phyloP scores from a whole-genome alignment of 1,140 invertebrate genomes.

The Pemphigus obesinymphae region DNA sequence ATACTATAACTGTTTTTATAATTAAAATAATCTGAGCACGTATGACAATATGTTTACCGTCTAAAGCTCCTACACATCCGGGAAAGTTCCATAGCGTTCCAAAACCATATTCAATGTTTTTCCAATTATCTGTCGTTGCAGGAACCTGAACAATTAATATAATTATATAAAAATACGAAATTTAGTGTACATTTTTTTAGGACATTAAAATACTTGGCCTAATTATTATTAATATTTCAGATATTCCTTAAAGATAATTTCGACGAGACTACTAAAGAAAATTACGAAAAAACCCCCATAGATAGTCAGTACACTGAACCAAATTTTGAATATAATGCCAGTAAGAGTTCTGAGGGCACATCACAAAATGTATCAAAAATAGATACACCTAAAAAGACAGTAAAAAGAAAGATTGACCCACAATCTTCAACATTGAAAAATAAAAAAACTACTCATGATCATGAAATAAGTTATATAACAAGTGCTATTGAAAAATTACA shows the following conservation, averaged over 20 bases:
- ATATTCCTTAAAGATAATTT: no score
- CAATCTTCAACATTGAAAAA: not conserved
- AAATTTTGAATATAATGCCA: not conserved
- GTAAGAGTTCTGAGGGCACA: not conserved
- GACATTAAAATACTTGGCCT: no score
- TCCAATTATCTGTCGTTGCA: not conserved
- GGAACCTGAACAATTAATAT: not conserved
- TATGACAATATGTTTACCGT: slow-evolving; percentile 51
- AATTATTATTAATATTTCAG: slow-evolving; percentile 1
- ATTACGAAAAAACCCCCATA: not conserved
- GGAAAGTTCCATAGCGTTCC: slow-evolving; percentile 46
- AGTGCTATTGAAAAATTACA: not conserved
- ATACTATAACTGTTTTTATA: slow-evolving; percentile 43
- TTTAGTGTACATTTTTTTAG: no score
- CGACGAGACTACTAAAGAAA: no score
- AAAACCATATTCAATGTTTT: slow-evolving; percentile 1
- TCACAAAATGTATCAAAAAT: not conserved
- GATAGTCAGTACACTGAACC: not conserved
- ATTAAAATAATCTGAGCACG: slow-evolving; percentile 43
- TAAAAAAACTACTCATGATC: not conserved
- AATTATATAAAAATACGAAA: not conserved
- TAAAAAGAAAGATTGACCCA: not conserved
- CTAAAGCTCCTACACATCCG: slow-evolving; percentile 49
- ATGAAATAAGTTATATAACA: slow-evolving; percentile 1
- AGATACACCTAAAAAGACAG: not conserved